These are phyloP conservation scores for Nothobranchius kuhntae DNA, from an alignment of 2,113 vertebrate genomes.

Conservation along the genomic window DNA sequence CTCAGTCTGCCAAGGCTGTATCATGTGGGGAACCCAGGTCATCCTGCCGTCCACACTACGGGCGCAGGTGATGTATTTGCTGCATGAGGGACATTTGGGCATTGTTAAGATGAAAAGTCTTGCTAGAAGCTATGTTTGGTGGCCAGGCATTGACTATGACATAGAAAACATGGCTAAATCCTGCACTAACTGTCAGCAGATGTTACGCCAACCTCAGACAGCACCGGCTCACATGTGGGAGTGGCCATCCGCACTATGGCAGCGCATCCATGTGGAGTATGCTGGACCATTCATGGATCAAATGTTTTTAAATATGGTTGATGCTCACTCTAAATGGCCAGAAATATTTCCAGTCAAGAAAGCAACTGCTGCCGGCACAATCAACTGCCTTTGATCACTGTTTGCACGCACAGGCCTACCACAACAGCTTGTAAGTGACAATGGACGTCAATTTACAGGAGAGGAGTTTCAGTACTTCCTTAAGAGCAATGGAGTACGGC, in stretches of 20 bases:
- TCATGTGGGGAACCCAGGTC: not conserved
- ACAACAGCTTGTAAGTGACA: not conserved
- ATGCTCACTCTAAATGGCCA: not conserved
- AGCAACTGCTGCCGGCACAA: not conserved
- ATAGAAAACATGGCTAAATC: not conserved
- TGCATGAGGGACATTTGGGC: not conserved
- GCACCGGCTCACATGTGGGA: not conserved
- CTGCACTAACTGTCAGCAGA: slow-evolving; percentile 3
- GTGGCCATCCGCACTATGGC: no score
- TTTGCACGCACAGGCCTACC: not conserved
- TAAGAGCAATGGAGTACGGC: no score
- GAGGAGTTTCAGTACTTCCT: no score
- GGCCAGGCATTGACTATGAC: not conserved
- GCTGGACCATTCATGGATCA: no score
- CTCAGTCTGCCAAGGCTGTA: not conserved
- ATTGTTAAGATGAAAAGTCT: slow-evolving; percentile 2
- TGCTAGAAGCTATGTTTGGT: slow-evolving; percentile 6
- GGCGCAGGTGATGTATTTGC: not conserved
- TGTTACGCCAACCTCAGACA: not conserved
- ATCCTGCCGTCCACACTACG: not conserved
- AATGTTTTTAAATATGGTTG: not conserved
- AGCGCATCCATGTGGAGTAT: no score
- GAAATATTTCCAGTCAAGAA: not conserved
- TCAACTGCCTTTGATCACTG: not conserved
- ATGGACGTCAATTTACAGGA: no score